Conservation (phyloP, 2,888 invertebrate genomes). For the Belgica antarctica region DNA sequence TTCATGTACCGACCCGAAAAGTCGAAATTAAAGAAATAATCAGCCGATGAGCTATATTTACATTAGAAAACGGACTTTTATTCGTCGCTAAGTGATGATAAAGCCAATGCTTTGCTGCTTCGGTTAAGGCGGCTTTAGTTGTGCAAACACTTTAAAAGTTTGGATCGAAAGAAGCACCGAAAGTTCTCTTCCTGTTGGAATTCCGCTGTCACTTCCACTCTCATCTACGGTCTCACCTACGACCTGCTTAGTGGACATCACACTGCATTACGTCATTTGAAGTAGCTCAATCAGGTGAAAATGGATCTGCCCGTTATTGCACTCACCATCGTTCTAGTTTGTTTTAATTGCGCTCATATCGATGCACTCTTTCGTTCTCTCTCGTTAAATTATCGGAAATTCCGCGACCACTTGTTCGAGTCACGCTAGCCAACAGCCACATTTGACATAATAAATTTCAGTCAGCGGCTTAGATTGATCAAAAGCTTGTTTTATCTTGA, state of each 20-base stretch:
- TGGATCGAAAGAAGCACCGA: too few relatives aligned
- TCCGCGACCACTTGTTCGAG: conserved; percentile 9
- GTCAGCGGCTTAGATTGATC: conserved; percentile 5
- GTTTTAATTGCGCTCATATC: conserved; percentile 13
- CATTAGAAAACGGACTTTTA: neutral
- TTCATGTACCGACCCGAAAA: conserved; percentile 18
- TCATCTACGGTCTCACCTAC: too few relatives aligned
- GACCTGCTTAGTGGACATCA: too few relatives aligned
- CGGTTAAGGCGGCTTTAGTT: too few relatives aligned
- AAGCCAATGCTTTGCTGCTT: too few relatives aligned
- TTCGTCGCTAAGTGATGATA: too few relatives aligned
- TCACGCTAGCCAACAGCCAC: neutral
- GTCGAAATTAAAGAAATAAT: conserved; percentile 9
- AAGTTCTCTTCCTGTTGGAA: too few relatives aligned
- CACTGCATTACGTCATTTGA: too few relatives aligned
- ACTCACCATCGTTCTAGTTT: conserved; percentile 15
- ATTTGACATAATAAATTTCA: conserved; percentile 21
- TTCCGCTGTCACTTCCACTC: too few relatives aligned
- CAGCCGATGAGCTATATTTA: conserved; percentile 6
- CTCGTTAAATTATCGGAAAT: neutral
- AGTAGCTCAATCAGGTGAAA: conserved; percentile 19
- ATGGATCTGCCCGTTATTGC: conserved; percentile 26
- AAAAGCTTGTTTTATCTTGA: neutral
- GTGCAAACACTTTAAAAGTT: too few relatives aligned
- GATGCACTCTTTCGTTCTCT: conserved; percentile 6